A percentile compares a stretch with the other conserved stretches of the same genome.
phyloP scores from a whole-genome alignment of 2,888 invertebrate species.

The Melieria crassipennis region DNA sequence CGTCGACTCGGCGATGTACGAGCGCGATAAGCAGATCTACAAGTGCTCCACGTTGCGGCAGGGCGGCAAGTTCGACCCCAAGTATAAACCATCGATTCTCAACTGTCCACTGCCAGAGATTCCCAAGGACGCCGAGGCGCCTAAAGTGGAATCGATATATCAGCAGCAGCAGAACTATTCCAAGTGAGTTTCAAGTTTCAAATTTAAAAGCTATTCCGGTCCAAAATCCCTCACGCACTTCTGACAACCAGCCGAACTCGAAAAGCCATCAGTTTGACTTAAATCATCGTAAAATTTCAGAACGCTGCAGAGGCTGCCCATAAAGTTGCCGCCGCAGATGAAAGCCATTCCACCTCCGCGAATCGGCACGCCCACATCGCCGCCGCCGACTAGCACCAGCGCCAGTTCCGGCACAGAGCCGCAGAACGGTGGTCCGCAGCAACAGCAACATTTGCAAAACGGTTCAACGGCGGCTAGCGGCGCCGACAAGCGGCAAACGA shows the following conservation, averaged over 20 bases:
- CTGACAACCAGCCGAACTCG: not conserved
- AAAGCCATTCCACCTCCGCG: conserved; percentile 66
- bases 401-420: conserved; percentile 6
- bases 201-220: not conserved
- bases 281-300: conserved; percentile 43
- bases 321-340: conserved; percentile 65
- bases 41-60: conserved; percentile 65
- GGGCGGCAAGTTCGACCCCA: conserved; percentile 66
- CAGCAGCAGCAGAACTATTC: conserved; percentile 58
- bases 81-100: conserved; percentile 66
- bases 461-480: conserved; percentile 19
- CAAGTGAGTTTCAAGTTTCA: conserved; percentile 55
- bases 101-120: conserved; percentile 66
- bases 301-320: conserved; percentile 64
- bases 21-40: conserved; percentile 66
- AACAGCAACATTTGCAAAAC: conserved; percentile 35
- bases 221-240: not conserved
- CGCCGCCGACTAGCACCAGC: conserved; percentile 45
- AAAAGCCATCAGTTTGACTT: not conserved
- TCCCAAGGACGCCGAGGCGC: conserved; percentile 64
- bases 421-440: conserved; percentile 27
- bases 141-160: conserved; percentile 59
- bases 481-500: conserved; percentile 38
- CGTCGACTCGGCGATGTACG: conserved; percentile 63
- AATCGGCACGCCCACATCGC: conserved; percentile 61